A percentile compares a stretch with the other conserved stretches of the same genome.
phyloP scores from a whole-genome alignment of 1,140 invertebrate species.

The Scaptomyza pallida region DNA sequence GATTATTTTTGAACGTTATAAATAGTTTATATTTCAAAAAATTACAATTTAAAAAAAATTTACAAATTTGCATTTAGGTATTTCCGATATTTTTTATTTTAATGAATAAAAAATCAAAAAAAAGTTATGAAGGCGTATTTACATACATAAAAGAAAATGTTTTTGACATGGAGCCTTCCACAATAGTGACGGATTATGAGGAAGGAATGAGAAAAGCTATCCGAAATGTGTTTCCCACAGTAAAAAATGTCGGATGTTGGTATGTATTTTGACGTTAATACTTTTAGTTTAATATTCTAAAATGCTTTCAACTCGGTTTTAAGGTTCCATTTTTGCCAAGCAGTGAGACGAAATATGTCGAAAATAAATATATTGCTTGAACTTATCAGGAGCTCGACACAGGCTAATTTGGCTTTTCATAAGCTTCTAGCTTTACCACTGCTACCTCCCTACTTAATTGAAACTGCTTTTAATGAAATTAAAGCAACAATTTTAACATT shows the following conservation, averaged over 20 bases:
- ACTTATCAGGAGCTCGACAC: not conserved
- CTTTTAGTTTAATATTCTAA: not conserved
- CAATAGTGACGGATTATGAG: slow-evolving; percentile 7
- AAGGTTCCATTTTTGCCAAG: not conserved
- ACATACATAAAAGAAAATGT: not conserved
- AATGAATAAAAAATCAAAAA: not conserved
- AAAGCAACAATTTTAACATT: not conserved
- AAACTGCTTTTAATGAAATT: not conserved
- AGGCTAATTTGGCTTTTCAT: not conserved
- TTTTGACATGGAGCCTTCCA: not conserved
- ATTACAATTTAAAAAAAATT: not conserved
- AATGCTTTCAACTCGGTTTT: not conserved
- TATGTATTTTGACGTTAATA: not conserved
- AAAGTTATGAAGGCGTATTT: not conserved
- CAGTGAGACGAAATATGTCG: not conserved
- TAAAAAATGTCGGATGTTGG: slow-evolving; percentile 5
- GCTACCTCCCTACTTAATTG: not conserved
- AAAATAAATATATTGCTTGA: slow-evolving; percentile 1
- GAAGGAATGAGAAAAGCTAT: slow-evolving; percentile 14
- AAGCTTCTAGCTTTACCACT: not conserved
- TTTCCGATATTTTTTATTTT: not conserved
- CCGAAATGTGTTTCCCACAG: slow-evolving; percentile 9
- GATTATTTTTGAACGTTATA: no score
- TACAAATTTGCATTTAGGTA: not conserved
- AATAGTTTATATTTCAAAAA: not conserved